Evolutionary conservation across 2,888 invertebrate genomes (phyloP).

Genomic region (Agrotis clavis): DNA sequence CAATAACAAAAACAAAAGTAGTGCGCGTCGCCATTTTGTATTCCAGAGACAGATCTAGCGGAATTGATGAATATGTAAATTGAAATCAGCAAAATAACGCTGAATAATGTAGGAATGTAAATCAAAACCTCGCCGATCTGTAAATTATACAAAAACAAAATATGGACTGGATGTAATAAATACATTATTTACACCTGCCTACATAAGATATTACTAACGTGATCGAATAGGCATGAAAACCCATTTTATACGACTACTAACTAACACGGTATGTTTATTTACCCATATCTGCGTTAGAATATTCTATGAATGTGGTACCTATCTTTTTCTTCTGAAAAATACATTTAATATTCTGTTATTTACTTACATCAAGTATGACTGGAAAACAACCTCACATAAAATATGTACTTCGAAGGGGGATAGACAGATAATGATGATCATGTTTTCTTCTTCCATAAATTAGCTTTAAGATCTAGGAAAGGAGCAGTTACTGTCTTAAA

Average conservation of each 20-base stretch:
- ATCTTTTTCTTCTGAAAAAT: background rate
- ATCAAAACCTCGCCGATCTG: conserved; percentile 45
- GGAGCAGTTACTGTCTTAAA: too few relatives aligned
- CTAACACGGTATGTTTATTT: background rate
- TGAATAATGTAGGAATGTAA: conserved; percentile 56
- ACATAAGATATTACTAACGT: conserved; percentile 3
- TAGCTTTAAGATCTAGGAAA: too few relatives aligned
- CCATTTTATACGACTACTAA: background rate
- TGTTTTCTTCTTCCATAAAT: too few relatives aligned
- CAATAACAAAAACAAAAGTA: conserved; percentile 45
- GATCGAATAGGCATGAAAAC: background rate
- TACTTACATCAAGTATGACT: too few relatives aligned
- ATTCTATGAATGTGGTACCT: background rate
- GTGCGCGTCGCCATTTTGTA: conserved; percentile 37
- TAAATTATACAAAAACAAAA: conserved; percentile 56
- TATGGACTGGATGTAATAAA: conserved; percentile 42
- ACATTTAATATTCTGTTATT: too few relatives aligned
- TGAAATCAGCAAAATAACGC: conserved; percentile 49
- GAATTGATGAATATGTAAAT: conserved; percentile 57
- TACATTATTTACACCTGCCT: conserved; percentile 32
- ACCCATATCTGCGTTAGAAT: background rate
- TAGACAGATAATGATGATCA: too few relatives aligned
- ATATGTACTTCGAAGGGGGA: too few relatives aligned
- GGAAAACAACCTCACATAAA: too few relatives aligned
- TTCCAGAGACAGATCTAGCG: conserved; percentile 48